These are phyloP conservation scores for Takifugu bimaculatus DNA, from an alignment of 2,113 vertebrate genomes.

Conservation along the genomic window DNA sequence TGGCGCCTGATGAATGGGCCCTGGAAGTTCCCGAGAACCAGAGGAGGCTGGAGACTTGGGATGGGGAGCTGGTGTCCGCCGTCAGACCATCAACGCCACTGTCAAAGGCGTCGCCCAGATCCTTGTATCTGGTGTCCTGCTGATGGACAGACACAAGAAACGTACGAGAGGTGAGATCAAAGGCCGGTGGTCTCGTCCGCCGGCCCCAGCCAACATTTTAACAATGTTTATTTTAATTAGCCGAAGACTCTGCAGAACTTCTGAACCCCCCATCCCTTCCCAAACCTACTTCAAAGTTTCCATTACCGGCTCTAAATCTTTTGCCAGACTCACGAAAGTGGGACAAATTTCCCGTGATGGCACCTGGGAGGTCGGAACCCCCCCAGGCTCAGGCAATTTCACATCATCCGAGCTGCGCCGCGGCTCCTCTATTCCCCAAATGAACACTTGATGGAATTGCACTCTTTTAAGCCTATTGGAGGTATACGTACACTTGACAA, in stretches of 20 bases:
- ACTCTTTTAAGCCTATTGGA: slow-evolving; percentile 58
- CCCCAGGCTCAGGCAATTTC: slow-evolving; percentile 51
- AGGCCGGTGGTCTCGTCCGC: not conserved
- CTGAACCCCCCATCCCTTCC: slow-evolving; percentile 43
- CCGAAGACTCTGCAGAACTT: slow-evolving; percentile 10
- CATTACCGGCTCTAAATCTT: slow-evolving; percentile 43
- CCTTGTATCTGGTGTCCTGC: slow-evolving; percentile 87
- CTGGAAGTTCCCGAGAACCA: slow-evolving; percentile 81
- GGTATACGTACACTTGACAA: slow-evolving; percentile 55
- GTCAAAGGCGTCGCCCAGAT: slow-evolving; percentile 84
- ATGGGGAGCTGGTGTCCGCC: slow-evolving; percentile 75
- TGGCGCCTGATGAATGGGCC: slow-evolving; percentile 78
- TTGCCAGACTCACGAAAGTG: slow-evolving; percentile 53
- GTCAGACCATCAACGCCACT: slow-evolving; percentile 84
- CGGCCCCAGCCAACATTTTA: not conserved
- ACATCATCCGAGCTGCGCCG: slow-evolving; percentile 48
- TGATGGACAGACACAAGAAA: not conserved
- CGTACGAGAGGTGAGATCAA: not conserved
- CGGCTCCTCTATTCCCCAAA: slow-evolving; percentile 52
- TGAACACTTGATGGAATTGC: slow-evolving; percentile 65
- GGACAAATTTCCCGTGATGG: slow-evolving; percentile 58
- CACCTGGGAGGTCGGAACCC: slow-evolving; percentile 55
- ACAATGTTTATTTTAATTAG: slow-evolving; percentile 36
- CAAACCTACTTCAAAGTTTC: slow-evolving; percentile 58
- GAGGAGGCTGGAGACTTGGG: slow-evolving; percentile 74